phyloP scores from a whole-genome alignment of 2,797 vertebrate genomes.

The Lithobates pipiens region DNA sequence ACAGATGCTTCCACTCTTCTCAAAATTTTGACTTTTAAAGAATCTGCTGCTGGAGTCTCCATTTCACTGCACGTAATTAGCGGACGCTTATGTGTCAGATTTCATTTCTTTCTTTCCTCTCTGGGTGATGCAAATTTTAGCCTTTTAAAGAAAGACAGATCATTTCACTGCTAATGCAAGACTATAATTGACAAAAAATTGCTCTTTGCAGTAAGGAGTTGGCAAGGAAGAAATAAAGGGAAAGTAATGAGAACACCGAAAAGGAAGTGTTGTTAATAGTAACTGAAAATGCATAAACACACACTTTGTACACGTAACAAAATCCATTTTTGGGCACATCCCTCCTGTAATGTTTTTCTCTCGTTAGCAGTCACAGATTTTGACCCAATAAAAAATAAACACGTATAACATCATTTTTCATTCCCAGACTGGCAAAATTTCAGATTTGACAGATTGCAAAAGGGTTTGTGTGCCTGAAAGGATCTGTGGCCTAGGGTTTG shows the following conservation, averaged over 20 bases:
- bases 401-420: not conserved
- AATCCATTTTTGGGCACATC: not conserved
- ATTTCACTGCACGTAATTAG: conserved; percentile 82
- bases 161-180: conserved; percentile 76
- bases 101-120: conserved; percentile 33
- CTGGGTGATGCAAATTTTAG: conserved; percentile 36
- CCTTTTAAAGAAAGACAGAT: conserved; percentile 70
- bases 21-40: conserved; percentile 82
- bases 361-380: not conserved
- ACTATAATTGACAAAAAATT: conserved; percentile 73
- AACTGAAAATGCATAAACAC: not conserved
- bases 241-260: not conserved
- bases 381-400: not conserved
- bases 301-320: not conserved
- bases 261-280: not conserved
- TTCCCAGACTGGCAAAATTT: not conserved
- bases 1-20: conserved; percentile 89
- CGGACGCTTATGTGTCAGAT: conserved; percentile 79
- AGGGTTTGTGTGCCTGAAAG: not conserved
- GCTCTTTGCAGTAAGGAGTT: conserved; percentile 56
- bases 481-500: not conserved
- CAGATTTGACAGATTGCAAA: not conserved
- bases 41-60: conserved; percentile 78
- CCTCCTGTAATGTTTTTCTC: not conserved
- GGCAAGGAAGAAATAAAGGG: not conserved